Evolutionary conservation across 2,797 vertebrate species (phyloP).

Genomic region (Danio tinwini): DNA sequence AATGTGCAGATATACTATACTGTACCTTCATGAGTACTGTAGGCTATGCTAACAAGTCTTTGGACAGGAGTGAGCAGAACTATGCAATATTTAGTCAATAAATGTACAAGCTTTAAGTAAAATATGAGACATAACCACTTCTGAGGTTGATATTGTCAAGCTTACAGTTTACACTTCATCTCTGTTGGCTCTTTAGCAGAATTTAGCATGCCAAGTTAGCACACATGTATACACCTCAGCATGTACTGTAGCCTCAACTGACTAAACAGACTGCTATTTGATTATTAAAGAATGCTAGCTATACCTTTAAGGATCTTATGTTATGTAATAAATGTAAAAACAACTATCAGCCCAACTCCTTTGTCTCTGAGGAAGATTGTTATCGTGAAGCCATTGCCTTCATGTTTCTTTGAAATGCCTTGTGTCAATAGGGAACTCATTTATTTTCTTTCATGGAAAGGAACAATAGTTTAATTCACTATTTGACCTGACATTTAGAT

Average conservation of each 20-base stretch:
- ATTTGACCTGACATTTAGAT: conserved; percentile 42
- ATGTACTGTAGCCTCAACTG: not conserved
- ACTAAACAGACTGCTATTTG: not conserved
- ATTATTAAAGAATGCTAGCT: not conserved
- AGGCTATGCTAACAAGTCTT: not conserved
- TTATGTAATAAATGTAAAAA: conserved; percentile 21
- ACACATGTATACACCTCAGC: not conserved
- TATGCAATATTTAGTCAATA: not conserved
- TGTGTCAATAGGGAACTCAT: conserved; percentile 40
- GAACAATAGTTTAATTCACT: conserved; percentile 50
- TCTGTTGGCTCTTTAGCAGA: not conserved
- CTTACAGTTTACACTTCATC: not conserved
- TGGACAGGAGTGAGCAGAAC: not conserved
- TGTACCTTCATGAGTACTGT: not conserved
- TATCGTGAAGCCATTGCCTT: conserved; percentile 39
- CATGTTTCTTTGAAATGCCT: conserved; percentile 42
- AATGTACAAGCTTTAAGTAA: not conserved
- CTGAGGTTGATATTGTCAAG: not conserved
- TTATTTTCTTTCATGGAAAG: conserved; percentile 46
- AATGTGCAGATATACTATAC: too few relatives aligned
- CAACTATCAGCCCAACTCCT: not conserved
- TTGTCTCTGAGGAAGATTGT: conserved; percentile 46
- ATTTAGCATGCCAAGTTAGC: conserved; percentile 15
- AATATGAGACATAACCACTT: not conserved
- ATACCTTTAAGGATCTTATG: not conserved